Conservation (phyloP, 37 sponge, comb jelly and placozoan species). For the Spongia lamella region DNA sequence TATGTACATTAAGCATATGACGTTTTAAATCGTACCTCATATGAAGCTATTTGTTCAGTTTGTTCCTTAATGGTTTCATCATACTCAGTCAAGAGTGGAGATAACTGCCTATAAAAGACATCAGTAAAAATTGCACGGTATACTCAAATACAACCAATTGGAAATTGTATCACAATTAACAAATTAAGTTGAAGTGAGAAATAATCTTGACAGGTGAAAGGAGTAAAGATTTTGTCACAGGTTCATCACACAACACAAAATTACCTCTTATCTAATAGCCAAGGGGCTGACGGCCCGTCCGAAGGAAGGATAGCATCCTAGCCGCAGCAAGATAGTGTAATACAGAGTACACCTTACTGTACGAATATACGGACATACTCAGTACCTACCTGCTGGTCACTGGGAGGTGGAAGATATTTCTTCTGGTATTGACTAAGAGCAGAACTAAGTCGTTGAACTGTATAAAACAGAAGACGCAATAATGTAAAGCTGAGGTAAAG, state of each 20-base stretch:
- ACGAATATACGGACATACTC: not conserved
- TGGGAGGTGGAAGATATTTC: slow-evolving; percentile 40
- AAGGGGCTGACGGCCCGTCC: slow-evolving; percentile 45
- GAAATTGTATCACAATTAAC: too few relatives aligned
- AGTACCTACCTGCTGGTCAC: not conserved
- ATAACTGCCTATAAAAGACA: slow-evolving; percentile 51
- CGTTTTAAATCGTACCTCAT: slow-evolving; percentile 72
- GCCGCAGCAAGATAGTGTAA: not conserved
- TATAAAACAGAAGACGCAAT: slow-evolving; percentile 1
- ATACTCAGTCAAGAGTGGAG: slow-evolving; percentile 74
- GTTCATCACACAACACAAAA: too few relatives aligned
- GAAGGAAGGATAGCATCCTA: not conserved
- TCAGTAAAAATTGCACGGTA: too few relatives aligned
- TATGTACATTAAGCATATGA: too few relatives aligned
- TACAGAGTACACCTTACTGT: not conserved
- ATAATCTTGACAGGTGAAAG: too few relatives aligned
- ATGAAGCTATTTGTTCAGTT: slow-evolving; percentile 35
- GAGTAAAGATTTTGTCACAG: not conserved
- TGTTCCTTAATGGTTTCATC: slow-evolving; percentile 53
- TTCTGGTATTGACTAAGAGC: slow-evolving; percentile 58
- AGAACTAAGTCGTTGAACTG: slow-evolving; percentile 72
- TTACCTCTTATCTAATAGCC: slow-evolving; percentile 66
- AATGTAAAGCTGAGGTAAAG: too few relatives aligned
- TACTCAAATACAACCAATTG: too few relatives aligned
- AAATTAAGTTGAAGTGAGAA: too few relatives aligned